phyloP scores from a whole-genome alignment of 2,797 vertebrate genomes.

The Uromys caudimaculatus region DNA sequence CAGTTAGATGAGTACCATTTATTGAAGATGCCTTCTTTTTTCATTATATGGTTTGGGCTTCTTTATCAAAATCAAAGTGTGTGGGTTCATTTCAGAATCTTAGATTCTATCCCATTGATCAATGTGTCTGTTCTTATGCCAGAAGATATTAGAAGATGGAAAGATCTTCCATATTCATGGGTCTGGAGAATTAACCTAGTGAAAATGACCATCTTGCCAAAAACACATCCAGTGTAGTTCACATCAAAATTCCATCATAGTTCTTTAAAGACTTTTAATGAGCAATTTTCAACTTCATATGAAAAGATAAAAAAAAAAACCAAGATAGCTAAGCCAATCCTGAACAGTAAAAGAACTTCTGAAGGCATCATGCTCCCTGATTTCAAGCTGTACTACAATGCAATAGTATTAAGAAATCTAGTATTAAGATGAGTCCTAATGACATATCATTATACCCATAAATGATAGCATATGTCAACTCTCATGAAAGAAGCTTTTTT shows the following conservation, averaged over 20 bases:
- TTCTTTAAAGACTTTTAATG: neutral
- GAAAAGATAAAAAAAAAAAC: accelerated
- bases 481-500: neutral
- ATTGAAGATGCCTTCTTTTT: neutral
- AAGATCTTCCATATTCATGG: neutral
- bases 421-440: neutral
- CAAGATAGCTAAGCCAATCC: neutral
- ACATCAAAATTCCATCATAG: neutral
- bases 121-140: neutral
- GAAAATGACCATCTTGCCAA: neutral
- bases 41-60: neutral
- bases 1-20: neutral
- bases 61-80: neutral
- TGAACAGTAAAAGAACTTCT: neutral
- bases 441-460: neutral
- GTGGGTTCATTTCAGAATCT: neutral
- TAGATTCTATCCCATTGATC: neutral
- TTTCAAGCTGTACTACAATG: neutral
- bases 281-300: neutral
- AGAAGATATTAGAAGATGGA: neutral
- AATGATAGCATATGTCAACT: neutral
- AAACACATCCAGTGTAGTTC: neutral
- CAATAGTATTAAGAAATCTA: neutral
- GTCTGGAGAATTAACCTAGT: neutral
- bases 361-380: neutral